phyloP scores from a whole-genome alignment of 2,888 invertebrate species.

The Acleris emargana region DNA sequence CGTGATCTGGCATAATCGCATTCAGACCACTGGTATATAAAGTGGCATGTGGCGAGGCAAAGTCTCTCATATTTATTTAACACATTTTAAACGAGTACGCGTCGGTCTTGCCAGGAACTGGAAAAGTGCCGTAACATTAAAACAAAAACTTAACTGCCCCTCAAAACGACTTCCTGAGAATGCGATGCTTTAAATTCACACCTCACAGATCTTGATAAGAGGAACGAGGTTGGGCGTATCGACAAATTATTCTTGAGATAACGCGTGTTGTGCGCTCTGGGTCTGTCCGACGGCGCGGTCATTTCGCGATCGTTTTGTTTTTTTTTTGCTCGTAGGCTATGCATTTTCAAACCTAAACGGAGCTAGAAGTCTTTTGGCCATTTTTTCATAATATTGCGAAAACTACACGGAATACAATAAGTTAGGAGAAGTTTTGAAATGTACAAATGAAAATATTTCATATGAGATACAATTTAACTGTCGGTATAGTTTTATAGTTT shows the following conservation, averaged over 20 bases:
- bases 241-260: constrained; percentile 63
- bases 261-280: constrained; percentile 49
- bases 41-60: constrained; percentile 46
- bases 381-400: no score
- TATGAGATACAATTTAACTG: no score
- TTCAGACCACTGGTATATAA: constrained; percentile 52
- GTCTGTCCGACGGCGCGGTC: constrained; percentile 51
- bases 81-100: constrained; percentile 22
- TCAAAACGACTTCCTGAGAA: constrained; percentile 54
- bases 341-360: no score
- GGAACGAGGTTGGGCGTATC: constrained; percentile 53
- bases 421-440: no score
- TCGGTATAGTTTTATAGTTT: no score
- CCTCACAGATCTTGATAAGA: constrained; percentile 67
- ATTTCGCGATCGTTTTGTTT: constrained; percentile 60
- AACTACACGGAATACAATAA: no score
- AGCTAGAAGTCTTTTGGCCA: no score
- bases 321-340: no score
- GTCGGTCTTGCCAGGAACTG: constrained; percentile 37
- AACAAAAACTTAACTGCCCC: constrained; percentile 46
- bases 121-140: constrained; percentile 47
- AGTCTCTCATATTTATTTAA: constrained; percentile 38
- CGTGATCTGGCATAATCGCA: constrained; percentile 74
- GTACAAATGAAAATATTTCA: no score
- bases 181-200: constrained; percentile 65